Conservation (phyloP, 2,113 vertebrate genomes). For the Rallus limicola region DNA sequence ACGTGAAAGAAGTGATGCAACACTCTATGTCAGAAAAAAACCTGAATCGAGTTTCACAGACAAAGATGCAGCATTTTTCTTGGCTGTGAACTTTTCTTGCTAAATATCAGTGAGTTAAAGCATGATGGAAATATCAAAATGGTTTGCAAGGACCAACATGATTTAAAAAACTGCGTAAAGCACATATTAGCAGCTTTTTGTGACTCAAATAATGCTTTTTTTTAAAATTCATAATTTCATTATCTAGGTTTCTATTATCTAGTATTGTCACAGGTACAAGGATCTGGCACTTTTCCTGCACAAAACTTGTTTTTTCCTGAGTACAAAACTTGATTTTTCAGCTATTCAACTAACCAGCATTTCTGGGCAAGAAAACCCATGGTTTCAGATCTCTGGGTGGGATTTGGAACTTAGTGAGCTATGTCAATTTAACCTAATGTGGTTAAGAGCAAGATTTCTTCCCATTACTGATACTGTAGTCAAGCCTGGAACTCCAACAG, state of each 20-base stretch:
- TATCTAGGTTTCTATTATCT: background rate
- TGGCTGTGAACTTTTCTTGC: background rate
- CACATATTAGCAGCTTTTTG: background rate
- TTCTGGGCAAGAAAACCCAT: background rate
- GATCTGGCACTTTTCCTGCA: background rate
- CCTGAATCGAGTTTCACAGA: background rate
- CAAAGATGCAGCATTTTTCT: background rate
- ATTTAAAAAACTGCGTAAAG: background rate
- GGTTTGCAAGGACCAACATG: background rate
- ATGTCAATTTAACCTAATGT: background rate
- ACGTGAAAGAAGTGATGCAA: background rate
- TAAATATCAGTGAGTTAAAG: background rate
- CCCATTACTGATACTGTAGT: background rate
- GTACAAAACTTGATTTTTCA: background rate
- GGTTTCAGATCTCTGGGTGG: background rate
- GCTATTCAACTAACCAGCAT: background rate
- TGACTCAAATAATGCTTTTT: background rate
- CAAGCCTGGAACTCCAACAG: background rate
- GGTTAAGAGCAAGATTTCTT: background rate
- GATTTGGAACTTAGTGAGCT: background rate
- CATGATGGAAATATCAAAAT: background rate
- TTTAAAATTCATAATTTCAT: background rate
- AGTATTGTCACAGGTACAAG: background rate
- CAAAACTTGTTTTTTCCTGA: background rate
- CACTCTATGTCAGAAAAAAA: background rate